These are phyloP conservation scores for Amphipyra berbera DNA, from an alignment of 2,888 invertebrate species.

Conservation along the genomic window DNA sequence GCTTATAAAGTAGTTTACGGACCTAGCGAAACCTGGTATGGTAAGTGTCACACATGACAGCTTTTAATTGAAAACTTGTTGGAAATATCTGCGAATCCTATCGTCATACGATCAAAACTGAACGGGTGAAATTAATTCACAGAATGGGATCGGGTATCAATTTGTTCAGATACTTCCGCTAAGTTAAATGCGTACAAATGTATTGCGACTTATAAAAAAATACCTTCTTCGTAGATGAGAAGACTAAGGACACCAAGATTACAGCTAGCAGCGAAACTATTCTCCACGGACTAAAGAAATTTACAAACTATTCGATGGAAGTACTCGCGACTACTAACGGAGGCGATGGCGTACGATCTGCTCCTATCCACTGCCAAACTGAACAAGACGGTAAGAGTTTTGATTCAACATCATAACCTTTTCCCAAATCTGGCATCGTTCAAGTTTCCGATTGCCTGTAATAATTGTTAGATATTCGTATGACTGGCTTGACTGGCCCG, in stretches of 20 bases:
- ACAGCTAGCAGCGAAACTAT: slow-evolving; percentile 98
- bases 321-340: slow-evolving; percentile 98
- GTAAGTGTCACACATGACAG: slow-evolving; percentile 88
- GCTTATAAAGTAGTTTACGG: slow-evolving; percentile 98
- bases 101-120: no score
- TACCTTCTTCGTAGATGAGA: slow-evolving; percentile 92
- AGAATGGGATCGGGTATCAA: no score
- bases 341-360: slow-evolving; percentile 97
- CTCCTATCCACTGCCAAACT: slow-evolving; percentile 97
- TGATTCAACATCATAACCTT: background rate
- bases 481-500: no score
- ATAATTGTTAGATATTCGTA: background rate
- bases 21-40: slow-evolving; percentile 97
- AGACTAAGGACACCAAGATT: slow-evolving; percentile 96
- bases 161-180: no score
- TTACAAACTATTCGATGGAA: slow-evolving; percentile 99
- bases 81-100: no score
- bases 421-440: background rate
- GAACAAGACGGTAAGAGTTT: slow-evolving; percentile 96
- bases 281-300: slow-evolving; percentile 97
- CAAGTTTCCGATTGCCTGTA: no score
- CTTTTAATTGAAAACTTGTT: background rate
- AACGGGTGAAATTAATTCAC: no score
- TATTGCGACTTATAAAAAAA: no score
- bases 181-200: no score